Percentiles rank a stretch among this genome's conserved stretches.
phyloP scores from a whole-genome alignment of 1,140 invertebrate species.

The Pachypsylla venusta region DNA sequence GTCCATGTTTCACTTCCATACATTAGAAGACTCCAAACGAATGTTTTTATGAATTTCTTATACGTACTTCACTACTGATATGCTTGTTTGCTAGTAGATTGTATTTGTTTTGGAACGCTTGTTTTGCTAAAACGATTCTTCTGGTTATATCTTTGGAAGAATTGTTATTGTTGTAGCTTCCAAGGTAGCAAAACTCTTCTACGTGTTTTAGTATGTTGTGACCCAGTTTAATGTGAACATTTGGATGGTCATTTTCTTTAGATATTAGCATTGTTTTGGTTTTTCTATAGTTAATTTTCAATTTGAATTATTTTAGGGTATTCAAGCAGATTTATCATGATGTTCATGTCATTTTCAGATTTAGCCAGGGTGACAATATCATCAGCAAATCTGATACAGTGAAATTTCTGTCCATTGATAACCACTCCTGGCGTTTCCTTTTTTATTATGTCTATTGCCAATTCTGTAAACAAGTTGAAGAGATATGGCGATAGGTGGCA shows the following conservation, averaged over 20 bases:
- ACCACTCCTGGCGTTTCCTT: slow-evolving; percentile 7
- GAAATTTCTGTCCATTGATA: slow-evolving; percentile 9
- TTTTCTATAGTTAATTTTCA: slow-evolving; percentile 13
- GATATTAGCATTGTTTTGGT: slow-evolving; percentile 5
- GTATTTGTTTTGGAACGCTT: too few species aligned
- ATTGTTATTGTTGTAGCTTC: too few species aligned
- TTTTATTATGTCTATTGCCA: slow-evolving; percentile 10
- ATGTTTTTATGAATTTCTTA: too few species aligned
- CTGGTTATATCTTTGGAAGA: too few species aligned
- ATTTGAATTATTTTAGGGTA: slow-evolving; percentile 8
- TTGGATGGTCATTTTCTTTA: neutral
- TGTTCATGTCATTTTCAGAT: slow-evolving; percentile 8
- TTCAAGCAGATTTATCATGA: slow-evolving; percentile 8
- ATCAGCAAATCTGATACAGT: slow-evolving; percentile 11
- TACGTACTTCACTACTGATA: too few species aligned
- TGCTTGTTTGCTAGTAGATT: too few species aligned
- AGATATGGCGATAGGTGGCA: slow-evolving; percentile 15
- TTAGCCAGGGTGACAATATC: too few species aligned
- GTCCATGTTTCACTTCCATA: too few species aligned
- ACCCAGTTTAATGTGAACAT: neutral
- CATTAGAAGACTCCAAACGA: too few species aligned
- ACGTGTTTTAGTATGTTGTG: neutral
- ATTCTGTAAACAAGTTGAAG: slow-evolving; percentile 17
- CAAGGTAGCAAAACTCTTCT: too few species aligned
- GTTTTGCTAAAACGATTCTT: too few species aligned